Evolutionary conservation across 1,140 invertebrate species (phyloP).

Genomic region (Microvelia longipes): DNA sequence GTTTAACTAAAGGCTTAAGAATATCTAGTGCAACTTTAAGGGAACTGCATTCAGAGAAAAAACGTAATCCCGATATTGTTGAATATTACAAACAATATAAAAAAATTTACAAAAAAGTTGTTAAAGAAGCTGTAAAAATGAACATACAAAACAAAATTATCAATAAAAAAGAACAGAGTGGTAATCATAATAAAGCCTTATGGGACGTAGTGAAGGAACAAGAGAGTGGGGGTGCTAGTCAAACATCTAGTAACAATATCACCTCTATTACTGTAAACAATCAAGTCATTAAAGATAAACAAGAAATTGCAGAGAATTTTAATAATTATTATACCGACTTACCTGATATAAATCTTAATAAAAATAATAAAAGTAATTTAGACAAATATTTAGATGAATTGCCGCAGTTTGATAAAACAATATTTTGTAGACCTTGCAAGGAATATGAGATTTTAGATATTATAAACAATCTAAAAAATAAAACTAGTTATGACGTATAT

Average conservation of each 20-base stretch:
- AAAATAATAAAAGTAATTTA: neutral
- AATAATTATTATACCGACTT: neutral
- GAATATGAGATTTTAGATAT: neutral
- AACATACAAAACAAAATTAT: neutral
- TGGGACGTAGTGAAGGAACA: neutral
- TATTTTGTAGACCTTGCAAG: neutral
- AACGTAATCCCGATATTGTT: neutral
- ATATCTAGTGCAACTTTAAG: neutral
- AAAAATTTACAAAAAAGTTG: neutral
- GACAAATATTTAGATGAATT: neutral
- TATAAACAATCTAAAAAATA: neutral
- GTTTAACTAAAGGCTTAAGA: neutral
- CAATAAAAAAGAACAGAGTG: neutral
- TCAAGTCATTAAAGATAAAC: neutral
- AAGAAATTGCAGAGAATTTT: neutral
- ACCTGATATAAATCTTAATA: neutral
- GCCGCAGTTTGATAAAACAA: neutral
- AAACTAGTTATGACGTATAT: neutral
- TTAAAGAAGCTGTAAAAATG: neutral
- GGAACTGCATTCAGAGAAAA: neutral
- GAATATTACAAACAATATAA: neutral
- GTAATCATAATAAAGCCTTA: neutral
- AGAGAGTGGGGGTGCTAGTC: neutral
- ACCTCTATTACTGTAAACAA: neutral
- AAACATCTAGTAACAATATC: neutral